These are phyloP conservation scores for Reticulitermes speratus DNA, from an alignment of 1,140 invertebrate species.

Conservation along the genomic window DNA sequence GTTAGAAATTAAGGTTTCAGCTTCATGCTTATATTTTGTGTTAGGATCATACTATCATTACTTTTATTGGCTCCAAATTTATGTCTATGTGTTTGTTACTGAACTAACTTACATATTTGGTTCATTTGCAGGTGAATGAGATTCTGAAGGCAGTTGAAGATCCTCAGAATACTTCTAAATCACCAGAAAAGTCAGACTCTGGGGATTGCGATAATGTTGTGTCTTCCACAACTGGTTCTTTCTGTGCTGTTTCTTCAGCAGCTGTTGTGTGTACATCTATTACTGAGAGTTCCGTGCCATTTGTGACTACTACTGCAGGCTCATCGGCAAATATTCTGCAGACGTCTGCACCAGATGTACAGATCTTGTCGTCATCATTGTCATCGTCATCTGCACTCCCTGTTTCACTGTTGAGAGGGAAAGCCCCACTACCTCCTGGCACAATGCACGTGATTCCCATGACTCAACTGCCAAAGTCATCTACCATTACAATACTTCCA, in stretches of 20 bases:
- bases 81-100: too few relatives aligned
- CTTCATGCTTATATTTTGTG: too few relatives aligned
- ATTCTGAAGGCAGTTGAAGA: conserved; percentile 39
- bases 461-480: background rate
- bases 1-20: too few relatives aligned
- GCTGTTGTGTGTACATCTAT: background rate
- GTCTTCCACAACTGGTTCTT: background rate
- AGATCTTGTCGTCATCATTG: background rate
- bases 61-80: too few relatives aligned
- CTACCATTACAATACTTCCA: background rate
- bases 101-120: background rate
- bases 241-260: background rate
- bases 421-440: background rate
- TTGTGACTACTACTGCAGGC: background rate
- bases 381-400: conserved; percentile 4
- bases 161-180: background rate
- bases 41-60: too few relatives aligned
- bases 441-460: background rate
- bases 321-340: background rate
- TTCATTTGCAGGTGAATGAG: conserved; percentile 42
- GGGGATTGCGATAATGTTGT: too few relatives aligned
- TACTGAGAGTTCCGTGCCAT: background rate
- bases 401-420: background rate
- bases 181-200: too few relatives aligned
- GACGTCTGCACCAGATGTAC: background rate